phyloP scores from a whole-genome alignment of 2,888 invertebrate genomes.

The Scaptomyza cyrtandrae region DNA sequence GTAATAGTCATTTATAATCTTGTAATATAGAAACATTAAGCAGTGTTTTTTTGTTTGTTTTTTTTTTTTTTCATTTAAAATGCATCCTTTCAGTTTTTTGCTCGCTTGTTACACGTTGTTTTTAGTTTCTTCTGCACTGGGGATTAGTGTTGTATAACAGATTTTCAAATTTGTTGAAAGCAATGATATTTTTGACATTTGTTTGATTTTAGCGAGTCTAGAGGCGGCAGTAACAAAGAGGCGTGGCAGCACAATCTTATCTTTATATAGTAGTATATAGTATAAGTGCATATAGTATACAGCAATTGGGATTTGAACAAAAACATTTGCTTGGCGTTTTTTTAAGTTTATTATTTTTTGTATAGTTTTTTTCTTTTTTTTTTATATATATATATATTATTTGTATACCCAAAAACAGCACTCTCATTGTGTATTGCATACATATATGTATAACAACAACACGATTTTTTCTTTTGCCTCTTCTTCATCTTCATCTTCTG shows the following conservation, averaged over 20 bases:
- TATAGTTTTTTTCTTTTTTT: too few species aligned
- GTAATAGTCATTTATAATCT: conserved; percentile 52
- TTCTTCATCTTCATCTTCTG: not conserved
- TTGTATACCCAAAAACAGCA: conserved; percentile 38
- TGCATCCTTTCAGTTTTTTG: not conserved
- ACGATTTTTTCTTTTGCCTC: not conserved
- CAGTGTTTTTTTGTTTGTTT: conserved; percentile 45
- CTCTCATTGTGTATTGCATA: conserved; percentile 32
- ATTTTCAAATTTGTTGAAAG: conserved; percentile 26
- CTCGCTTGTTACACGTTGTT: not conserved
- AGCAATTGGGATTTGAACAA: conserved; percentile 8
- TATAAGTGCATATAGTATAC: not conserved
- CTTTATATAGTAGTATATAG: not conserved
- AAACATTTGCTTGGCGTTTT: conserved; percentile 15
- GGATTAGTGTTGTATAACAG: conserved; percentile 3
- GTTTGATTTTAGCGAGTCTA: conserved; percentile 42
- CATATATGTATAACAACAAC: conserved; percentile 14
- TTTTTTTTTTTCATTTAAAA: not conserved
- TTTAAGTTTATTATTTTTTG: conserved; percentile 19
- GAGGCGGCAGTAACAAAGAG: not conserved
- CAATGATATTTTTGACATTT: conserved; percentile 23
- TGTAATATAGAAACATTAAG: conserved; percentile 69
- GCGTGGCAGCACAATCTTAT: conserved; percentile 2
- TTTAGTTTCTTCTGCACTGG: conserved; percentile 10
- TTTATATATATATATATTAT: too few species aligned